Evolutionary conservation across 2,888 invertebrate genomes (phyloP), one percentile per base, ranked within the genome.

Genomic region (Pandemis cinnamomeana): DNA sequence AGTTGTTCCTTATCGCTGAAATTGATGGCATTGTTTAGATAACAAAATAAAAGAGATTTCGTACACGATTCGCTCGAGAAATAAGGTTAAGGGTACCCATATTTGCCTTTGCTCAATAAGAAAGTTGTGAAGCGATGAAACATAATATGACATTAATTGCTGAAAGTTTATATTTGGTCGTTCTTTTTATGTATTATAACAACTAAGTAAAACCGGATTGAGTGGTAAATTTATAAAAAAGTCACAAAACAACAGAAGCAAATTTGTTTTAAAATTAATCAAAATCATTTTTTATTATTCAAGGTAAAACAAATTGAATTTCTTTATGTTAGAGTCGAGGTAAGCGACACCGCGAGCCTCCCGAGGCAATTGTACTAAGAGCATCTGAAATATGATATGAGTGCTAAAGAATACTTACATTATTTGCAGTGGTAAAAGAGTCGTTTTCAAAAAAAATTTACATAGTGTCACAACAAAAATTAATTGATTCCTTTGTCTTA

Each of bases 331-430:
- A 77, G 77, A 79, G 70, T 74, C 71, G 79, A 76, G 82, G 84
- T 83, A 84, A 81, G 83, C 86, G 83, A 84, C 83, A 82, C 78
- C 78, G 78, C 78, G 76, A 78, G 68, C 75, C 77, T 83, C 87
- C 86, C 85, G 79, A 76, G 88, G 84, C 88, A 86, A 83, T 86
- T 84, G 81, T 78, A 80, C 84, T 89, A 88, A 89, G 85, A 90
- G 89, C 89, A 83, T 84, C 81, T 82, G 88, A 84, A 89, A 88
- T 77, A 83, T 80, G 84, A 89, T 83, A 84, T 68, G 63, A 77
- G 73, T 77, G 67, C 77, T 71, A 75, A 77, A 76, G 78, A 81
- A 80, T 80, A 75, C n/a, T 27, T 53, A 55, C 20, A 55, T 41
- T 42, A 27, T 48, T 66, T 10, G 13, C 41, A 61, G 13, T 20